A percentile compares a stretch with the other conserved stretches of the same genome.
Conservation (phyloP, 23 tunicate genomes). For the Diplosoma virens region DNA sequence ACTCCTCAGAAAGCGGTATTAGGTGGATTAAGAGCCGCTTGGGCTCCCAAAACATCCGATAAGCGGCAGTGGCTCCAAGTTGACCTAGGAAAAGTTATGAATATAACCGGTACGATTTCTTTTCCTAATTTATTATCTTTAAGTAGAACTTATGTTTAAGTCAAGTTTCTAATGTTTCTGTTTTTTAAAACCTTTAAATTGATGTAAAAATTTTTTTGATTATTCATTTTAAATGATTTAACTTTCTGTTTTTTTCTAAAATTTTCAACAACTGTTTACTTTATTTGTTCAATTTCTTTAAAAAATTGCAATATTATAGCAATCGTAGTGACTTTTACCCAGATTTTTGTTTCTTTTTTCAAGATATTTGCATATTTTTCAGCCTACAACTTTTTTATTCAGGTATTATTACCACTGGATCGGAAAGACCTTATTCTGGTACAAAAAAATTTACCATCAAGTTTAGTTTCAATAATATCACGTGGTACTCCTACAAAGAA, state of each 20-base stretch:
- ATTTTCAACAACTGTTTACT: too few species aligned
- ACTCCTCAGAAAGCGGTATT: constrained; percentile 43
- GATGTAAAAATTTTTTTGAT: too few species aligned
- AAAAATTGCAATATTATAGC: too few species aligned
- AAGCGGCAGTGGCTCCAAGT: constrained; percentile 77
- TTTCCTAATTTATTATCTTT: background rate
- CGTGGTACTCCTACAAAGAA: constrained; percentile 47
- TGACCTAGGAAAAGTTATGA: constrained; percentile 29
- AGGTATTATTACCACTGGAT: constrained; percentile 64
- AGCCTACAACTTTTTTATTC: background rate
- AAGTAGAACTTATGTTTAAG: background rate
- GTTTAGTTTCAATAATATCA: constrained; percentile 42
- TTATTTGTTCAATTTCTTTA: too few species aligned
- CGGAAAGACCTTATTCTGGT: constrained; percentile 33
- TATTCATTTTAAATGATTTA: too few species aligned
- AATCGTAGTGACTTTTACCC: too few species aligned
- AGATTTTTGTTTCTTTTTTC: too few species aligned
- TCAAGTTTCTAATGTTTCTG: too few species aligned
- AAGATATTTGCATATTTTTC: background rate
- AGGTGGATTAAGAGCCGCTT: constrained; percentile 12
- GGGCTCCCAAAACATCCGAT: constrained; percentile 64
- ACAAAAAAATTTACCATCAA: constrained; percentile 42
- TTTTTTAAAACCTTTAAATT: too few species aligned
- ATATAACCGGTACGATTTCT: constrained; percentile 66
- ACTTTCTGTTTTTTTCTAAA: too few species aligned